A percentile compares a stretch with the other conserved stretches of the same genome.
Evolutionary conservation across 2,888 invertebrate genomes (phyloP).

Genomic region (Drosophila neotestacea): DNA sequence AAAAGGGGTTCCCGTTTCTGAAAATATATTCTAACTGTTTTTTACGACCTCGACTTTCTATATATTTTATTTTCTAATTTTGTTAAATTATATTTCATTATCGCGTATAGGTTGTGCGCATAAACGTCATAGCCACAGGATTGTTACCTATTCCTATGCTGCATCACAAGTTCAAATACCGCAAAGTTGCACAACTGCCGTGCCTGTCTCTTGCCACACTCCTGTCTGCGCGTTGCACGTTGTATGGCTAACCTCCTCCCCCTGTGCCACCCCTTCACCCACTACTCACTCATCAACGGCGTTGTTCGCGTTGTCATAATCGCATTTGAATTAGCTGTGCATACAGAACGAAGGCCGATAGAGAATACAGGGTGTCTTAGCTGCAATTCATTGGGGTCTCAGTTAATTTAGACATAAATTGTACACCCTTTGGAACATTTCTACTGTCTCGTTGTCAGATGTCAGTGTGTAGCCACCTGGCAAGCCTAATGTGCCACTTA

Average conservation of each 20-base stretch:
- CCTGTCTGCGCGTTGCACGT: constrained; percentile 3
- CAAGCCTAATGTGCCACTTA: constrained; percentile 77
- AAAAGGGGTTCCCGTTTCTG: too few species aligned
- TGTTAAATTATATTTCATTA: background rate
- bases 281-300: constrained; percentile 20
- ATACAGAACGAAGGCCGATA: constrained; percentile 58
- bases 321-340: constrained; percentile 79
- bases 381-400: background rate
- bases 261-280: background rate
- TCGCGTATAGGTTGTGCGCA: constrained; percentile 31
- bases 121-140: constrained; percentile 42
- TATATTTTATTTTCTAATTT: background rate
- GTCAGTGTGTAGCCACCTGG: constrained; percentile 54
- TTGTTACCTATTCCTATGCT: constrained; percentile 56
- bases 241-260: background rate
- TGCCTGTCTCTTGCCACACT: constrained; percentile 1
- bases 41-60: background rate
- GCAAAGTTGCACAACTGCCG: constrained; percentile 64
- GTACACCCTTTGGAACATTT: background rate
- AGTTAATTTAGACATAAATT: background rate
- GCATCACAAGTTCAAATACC: constrained; percentile 76
- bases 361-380: constrained; percentile 59
- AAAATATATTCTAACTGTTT: too few species aligned
- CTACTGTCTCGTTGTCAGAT: background rate
- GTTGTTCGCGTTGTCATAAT: constrained; percentile 77